phyloP scores from a whole-genome alignment of 2,888 invertebrate genomes.

The Halictus ligatus region DNA sequence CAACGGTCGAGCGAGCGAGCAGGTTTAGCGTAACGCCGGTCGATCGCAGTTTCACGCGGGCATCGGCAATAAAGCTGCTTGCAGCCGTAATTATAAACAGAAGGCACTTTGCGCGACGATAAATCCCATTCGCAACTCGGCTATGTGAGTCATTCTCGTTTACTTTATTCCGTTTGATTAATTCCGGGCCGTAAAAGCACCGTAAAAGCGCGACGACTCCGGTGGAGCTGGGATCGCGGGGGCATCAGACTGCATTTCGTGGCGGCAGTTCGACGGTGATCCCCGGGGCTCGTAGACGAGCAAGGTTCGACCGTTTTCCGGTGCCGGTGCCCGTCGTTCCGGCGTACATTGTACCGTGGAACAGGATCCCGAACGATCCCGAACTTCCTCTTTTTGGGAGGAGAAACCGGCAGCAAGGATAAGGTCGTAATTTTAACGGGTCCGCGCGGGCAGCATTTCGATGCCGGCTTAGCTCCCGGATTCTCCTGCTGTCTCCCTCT shows the following conservation, averaged over 20 bases:
- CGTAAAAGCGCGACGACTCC: constrained; percentile 69
- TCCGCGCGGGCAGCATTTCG: constrained; percentile 67
- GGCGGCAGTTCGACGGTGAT: constrained; percentile 34
- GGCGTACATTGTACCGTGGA: constrained; percentile 54
- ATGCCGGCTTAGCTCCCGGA: constrained; percentile 40
- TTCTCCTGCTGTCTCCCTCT: neutral
- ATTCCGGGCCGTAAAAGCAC: constrained; percentile 76
- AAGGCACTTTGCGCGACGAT: constrained; percentile 70
- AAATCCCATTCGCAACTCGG: constrained; percentile 64
- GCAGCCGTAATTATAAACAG: constrained; percentile 70
- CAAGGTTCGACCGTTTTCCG: constrained; percentile 36
- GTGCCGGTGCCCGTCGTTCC: constrained; percentile 40
- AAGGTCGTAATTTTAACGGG: constrained; percentile 76
- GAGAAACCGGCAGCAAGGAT: constrained; percentile 60
- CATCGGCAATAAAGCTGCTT: constrained; percentile 62
- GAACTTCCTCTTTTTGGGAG: constrained; percentile 27
- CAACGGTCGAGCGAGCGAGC: neutral
- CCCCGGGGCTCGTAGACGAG: neutral
- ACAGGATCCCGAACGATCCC: constrained; percentile 36
- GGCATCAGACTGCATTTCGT: constrained; percentile 43
- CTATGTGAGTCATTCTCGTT: constrained; percentile 70
- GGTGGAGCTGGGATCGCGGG: constrained; percentile 27
- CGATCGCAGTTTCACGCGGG: constrained; percentile 57
- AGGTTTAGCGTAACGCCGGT: neutral
- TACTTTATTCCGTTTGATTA: constrained; percentile 78